Conservation (phyloP, 2,113 vertebrate species). For the Microcebus ravelobensis region DNA sequence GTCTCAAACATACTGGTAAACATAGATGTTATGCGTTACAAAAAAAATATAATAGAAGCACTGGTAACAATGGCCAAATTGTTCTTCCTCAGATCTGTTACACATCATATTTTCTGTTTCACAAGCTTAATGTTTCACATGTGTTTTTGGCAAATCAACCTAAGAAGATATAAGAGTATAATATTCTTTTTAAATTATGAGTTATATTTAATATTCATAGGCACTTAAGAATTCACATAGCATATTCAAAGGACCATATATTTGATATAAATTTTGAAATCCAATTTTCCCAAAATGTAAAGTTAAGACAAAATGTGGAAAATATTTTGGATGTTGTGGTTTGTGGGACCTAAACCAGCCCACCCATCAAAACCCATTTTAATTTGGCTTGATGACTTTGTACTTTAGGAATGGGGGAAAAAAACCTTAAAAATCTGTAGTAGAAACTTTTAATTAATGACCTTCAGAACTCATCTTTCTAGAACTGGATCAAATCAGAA, state of each 20-base stretch:
- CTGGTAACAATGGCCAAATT: background rate
- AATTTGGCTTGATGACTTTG: background rate
- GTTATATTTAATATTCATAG: background rate
- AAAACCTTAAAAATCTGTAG: background rate
- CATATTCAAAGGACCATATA: background rate
- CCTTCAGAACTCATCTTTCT: background rate
- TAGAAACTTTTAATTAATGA: background rate
- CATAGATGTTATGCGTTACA: background rate
- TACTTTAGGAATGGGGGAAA: background rate
- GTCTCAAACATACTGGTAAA: background rate
- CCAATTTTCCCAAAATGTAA: background rate
- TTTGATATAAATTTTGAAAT: conserved; percentile 26
- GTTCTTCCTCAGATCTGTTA: background rate
- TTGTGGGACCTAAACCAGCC: background rate
- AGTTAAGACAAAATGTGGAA: background rate
- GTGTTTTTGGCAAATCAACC: background rate
- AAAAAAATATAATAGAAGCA: background rate
- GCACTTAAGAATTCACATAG: background rate
- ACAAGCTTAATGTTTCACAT: background rate
- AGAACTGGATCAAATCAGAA: background rate
- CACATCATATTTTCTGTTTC: background rate
- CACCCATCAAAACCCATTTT: background rate
- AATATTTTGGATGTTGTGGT: background rate
- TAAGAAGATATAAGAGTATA: background rate
- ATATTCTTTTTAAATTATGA: background rate